phyloP scores from a whole-genome alignment of 2,797 vertebrate genomes.

The Acanthornis magna region DNA sequence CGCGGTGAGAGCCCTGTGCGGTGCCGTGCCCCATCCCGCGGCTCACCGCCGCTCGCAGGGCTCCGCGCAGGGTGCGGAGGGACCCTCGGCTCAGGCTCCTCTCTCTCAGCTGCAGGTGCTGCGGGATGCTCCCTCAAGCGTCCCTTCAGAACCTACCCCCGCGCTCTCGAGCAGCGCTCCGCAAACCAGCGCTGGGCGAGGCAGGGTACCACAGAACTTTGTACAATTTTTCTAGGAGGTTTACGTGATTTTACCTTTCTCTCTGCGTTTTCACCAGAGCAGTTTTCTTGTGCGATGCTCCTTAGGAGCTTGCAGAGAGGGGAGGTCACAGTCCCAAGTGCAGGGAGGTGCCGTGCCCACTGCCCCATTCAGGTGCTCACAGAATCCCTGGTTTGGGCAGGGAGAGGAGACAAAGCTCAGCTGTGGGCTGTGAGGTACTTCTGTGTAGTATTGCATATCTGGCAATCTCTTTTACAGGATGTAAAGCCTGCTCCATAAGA shows the following conservation, averaged over 20 bases:
- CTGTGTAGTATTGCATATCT: rapidly evolving
- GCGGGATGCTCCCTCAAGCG: rapidly evolving
- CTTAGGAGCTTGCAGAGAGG: rapidly evolving
- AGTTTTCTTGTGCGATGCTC: background rate
- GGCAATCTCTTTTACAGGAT: rapidly evolving
- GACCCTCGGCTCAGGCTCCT: rapidly evolving
- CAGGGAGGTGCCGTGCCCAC: background rate
- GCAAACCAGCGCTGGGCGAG: rapidly evolving
- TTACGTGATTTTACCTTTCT: background rate
- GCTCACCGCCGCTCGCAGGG: background rate
- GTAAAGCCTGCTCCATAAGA: rapidly evolving
- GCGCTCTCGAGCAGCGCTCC: rapidly evolving
- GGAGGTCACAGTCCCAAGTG: background rate
- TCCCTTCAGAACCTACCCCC: rapidly evolving
- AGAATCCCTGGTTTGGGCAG: rapidly evolving
- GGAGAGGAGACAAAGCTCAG: rapidly evolving
- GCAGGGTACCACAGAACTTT: rapidly evolving
- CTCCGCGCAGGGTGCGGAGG: background rate
- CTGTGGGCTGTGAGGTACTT: background rate
- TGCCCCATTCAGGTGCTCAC: rapidly evolving
- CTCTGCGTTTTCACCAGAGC: rapidly evolving
- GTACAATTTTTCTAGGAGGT: rapidly evolving
- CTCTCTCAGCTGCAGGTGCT: rapidly evolving
- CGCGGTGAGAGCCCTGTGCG: rapidly evolving
- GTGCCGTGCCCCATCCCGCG: background rate